Percentiles rank a stretch among this genome's conserved stretches.
phyloP scores from a whole-genome alignment of 2,888 invertebrate genomes.

The Agrotis segetum region DNA sequence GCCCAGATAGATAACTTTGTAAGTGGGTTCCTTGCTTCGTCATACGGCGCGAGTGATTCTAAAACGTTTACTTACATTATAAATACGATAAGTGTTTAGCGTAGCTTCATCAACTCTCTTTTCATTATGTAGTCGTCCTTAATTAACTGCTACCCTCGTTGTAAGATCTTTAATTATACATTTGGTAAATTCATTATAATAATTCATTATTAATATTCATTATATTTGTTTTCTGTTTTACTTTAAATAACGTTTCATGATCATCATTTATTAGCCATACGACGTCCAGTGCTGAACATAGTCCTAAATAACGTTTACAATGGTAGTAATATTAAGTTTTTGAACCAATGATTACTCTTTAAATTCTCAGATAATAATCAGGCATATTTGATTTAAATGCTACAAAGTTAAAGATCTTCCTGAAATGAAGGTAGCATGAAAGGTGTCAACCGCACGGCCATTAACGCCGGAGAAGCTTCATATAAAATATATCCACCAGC shows the following conservation, averaged over 20 bases:
- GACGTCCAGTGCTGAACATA: too few relatives aligned
- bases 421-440: conserved; percentile 1
- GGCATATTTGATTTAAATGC: not conserved
- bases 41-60: conserved; percentile 33
- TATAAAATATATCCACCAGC: not conserved
- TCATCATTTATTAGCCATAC: too few relatives aligned
- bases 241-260: not conserved
- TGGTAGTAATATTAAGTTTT: not conserved
- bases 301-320: not conserved
- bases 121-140: conserved; percentile 25
- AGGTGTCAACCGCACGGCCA: conserved; percentile 35
- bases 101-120: conserved; percentile 24
- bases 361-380: not conserved
- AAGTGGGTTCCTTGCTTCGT: conserved; percentile 40
- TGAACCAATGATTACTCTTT: not conserved
- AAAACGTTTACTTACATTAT: conserved; percentile 49
- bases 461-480: not conserved
- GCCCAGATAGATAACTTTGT: conserved; percentile 65
- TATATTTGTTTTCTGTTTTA: conserved; percentile 12
- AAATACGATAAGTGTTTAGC: conserved; percentile 38
- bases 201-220: too few relatives aligned
- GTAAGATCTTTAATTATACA: not conserved
- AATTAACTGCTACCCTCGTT: not conserved
- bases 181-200: conserved; percentile 4
- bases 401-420: too few relatives aligned